A percentile compares a stretch with the other conserved stretches of the same genome.
Conservation (phyloP, 2,113 vertebrate genomes). For the Martes martes region DNA sequence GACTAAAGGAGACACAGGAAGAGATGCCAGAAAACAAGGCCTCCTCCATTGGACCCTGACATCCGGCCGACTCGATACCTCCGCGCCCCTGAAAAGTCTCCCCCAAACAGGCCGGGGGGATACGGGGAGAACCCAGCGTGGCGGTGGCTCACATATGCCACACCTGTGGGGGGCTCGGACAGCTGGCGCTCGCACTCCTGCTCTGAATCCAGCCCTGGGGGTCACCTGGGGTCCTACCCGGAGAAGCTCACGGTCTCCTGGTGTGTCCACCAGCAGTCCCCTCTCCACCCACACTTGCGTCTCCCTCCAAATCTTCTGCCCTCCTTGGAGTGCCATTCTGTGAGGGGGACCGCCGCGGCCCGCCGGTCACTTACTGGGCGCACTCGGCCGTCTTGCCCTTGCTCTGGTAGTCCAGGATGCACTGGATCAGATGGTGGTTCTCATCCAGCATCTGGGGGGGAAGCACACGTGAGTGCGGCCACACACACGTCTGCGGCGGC, state of each 20-base stretch:
- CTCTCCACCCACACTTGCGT: background rate
- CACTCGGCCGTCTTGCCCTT: conserved; percentile 98
- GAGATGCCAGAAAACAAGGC: background rate
- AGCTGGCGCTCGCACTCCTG: background rate
- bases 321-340: background rate
- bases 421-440: conserved; percentile 98
- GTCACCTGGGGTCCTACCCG: background rate
- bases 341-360: fast-evolving
- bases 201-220: background rate
- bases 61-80: fast-evolving
- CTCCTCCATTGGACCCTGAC: background rate
- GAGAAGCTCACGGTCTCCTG: background rate
- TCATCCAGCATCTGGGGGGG: conserved; percentile 94
- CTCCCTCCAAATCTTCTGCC: background rate
- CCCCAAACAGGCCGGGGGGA: background rate
- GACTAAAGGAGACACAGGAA: background rate
- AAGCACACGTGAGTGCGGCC: fast-evolving
- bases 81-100: background rate
- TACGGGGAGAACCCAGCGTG: fast-evolving
- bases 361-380: conserved; percentile 89
- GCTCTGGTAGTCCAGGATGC: conserved; percentile 98
- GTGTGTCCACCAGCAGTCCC: background rate
- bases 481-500: fast-evolving
- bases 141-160: background rate
- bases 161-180: fast-evolving